phyloP scores from a whole-genome alignment of 2,113 vertebrate species.

The Platichthys flesus region DNA sequence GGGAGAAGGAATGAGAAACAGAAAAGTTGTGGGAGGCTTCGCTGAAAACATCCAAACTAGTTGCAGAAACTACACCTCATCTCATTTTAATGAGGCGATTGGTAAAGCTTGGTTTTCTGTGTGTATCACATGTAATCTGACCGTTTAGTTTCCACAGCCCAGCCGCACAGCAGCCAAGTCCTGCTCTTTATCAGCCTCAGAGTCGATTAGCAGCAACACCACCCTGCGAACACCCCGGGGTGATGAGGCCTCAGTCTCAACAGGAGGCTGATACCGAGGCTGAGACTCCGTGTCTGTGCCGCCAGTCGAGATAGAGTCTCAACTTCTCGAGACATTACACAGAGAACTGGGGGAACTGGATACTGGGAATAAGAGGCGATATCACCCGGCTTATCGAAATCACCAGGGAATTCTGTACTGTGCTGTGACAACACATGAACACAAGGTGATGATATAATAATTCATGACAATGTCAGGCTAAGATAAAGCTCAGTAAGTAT shows the following conservation, averaged over 20 bases:
- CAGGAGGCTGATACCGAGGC: slow-evolving; percentile 16
- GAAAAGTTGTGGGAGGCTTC: slow-evolving; percentile 10
- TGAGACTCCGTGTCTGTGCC: slow-evolving; percentile 2
- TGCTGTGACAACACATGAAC: background rate
- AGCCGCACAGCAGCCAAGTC: slow-evolving; percentile 14
- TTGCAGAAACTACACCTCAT: no score
- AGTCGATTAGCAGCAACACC: slow-evolving; percentile 4
- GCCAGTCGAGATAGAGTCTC: slow-evolving; percentile 8
- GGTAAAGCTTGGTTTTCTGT: background rate
- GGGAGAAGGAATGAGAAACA: background rate
- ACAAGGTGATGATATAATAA: slow-evolving; percentile 8
- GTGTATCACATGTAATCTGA: background rate
- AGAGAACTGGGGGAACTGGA: background rate
- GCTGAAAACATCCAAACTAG: background rate
- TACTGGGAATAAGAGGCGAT: slow-evolving; percentile 15
- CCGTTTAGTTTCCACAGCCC: background rate
- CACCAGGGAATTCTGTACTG: background rate
- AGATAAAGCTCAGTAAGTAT: no score
- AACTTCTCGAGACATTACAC: background rate
- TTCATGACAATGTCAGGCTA: background rate
- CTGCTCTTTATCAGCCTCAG: slow-evolving; percentile 24
- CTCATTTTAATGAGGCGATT: no score
- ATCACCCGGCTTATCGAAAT: background rate
- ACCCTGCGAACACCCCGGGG: background rate
- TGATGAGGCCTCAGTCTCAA: slow-evolving; percentile 33